A percentile compares a stretch with the other conserved stretches of the same genome.
These are phyloP conservation scores for Cantharis nigra DNA, from an alignment of 2,888 invertebrate genomes.

Conservation along the genomic window DNA sequence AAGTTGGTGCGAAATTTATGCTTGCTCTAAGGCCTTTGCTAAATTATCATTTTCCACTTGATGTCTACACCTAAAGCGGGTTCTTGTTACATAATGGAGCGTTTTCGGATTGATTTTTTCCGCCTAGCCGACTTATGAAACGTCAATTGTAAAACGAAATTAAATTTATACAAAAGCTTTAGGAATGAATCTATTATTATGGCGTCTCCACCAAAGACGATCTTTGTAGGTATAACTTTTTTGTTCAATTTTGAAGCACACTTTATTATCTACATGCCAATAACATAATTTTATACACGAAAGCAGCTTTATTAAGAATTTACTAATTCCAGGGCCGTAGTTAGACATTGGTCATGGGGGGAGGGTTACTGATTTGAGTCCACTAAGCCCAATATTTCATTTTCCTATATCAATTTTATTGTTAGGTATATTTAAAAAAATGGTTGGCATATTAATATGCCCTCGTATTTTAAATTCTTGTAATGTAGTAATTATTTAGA, in stretches of 20 bases:
- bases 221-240: background rate
- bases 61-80: constrained; percentile 12
- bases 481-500: too few species aligned
- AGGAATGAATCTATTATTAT: background rate
- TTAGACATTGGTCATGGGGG: too few species aligned
- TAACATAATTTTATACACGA: too few species aligned
- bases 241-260: background rate
- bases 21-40: constrained; percentile 11
- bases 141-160: background rate
- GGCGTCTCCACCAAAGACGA: background rate
- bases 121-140: constrained; percentile 8
- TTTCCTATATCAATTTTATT: too few species aligned
- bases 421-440: too few species aligned
- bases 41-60: constrained; percentile 23
- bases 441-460: too few species aligned
- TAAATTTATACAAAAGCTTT: background rate
- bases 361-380: too few species aligned
- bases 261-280: too few species aligned
- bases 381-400: too few species aligned
- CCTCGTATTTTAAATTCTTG: too few species aligned
- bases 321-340: too few species aligned
- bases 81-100: constrained; percentile 16
- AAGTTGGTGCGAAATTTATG: constrained; percentile 31
- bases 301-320: too few species aligned
- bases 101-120: constrained; percentile 19